Conservation (phyloP, 2,797 vertebrate species). For the Enteromius treurensis region DNA sequence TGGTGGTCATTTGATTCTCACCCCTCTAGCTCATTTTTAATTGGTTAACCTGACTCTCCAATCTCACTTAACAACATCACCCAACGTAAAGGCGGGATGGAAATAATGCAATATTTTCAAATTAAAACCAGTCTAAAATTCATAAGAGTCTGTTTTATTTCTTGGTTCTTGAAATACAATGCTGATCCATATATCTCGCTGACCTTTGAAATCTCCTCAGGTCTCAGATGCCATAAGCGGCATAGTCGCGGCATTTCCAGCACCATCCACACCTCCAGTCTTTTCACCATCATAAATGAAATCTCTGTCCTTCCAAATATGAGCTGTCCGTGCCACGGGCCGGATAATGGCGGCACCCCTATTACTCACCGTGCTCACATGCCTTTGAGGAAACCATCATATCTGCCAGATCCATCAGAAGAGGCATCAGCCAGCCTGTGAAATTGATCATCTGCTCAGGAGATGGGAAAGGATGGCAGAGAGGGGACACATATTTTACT, state of each 20-base stretch:
- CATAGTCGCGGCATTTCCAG: conserved; percentile 37
- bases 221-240: conserved; percentile 34
- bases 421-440: conserved; percentile 70
- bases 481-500: conserved; percentile 71
- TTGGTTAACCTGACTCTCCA: not conserved
- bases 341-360: conserved; percentile 63
- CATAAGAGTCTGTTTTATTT: conserved; percentile 19
- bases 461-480: conserved; percentile 63
- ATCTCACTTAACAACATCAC: not conserved
- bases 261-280: conserved; percentile 54
- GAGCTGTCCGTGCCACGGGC: conserved; percentile 60
- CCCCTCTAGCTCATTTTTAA: not conserved
- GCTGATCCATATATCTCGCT: conserved; percentile 53
- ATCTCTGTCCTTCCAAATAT: conserved; percentile 53
- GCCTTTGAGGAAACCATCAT: conserved; percentile 72
- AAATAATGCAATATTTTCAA: conserved; percentile 1
- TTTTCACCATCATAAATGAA: conserved; percentile 57
- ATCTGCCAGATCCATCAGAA: conserved; percentile 76
- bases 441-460: conserved; percentile 77
- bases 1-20: not conserved
- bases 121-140: conserved; percentile 28
- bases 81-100: not conserved
- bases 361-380: conserved; percentile 67
- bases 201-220: conserved; percentile 50
- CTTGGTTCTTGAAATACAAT: conserved; percentile 47